Evolutionary conservation across 2,888 invertebrate species (phyloP).

Genomic region (Drosophila antonietae): DNA sequence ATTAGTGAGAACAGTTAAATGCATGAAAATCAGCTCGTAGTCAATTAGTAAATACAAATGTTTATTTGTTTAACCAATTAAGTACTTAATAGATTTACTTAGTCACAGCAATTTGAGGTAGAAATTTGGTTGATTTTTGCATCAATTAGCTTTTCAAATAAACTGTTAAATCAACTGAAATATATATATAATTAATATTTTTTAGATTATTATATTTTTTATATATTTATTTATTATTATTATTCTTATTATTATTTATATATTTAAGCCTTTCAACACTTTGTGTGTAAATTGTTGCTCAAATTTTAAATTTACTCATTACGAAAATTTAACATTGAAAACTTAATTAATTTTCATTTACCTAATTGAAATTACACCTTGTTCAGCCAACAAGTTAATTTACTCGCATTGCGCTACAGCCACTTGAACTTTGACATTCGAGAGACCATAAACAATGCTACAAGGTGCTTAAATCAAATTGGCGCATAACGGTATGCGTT

Average conservation of each 20-base stretch:
- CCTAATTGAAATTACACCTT: slow-evolving; percentile 11
- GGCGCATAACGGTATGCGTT: slow-evolving; percentile 23
- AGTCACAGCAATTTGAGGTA: background rate
- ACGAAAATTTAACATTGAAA: background rate
- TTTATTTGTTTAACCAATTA: background rate
- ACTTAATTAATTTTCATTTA: background rate
- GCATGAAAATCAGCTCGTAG: background rate
- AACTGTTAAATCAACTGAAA: background rate
- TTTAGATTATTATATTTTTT: no score
- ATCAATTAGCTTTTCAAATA: no score
- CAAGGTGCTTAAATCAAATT: slow-evolving; percentile 14
- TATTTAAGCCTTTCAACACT: no score
- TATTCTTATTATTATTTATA: no score
- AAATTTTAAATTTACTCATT: background rate
- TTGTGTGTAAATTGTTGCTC: background rate
- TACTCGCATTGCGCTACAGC: slow-evolving; percentile 1
- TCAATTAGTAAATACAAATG: background rate
- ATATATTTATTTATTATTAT: no score
- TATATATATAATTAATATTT: no score
- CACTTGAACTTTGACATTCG: slow-evolving; percentile 34
- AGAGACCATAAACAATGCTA: slow-evolving; percentile 6
- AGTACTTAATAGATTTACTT: background rate
- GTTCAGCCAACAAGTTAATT: slow-evolving; percentile 13
- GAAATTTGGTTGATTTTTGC: no score
- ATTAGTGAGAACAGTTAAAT: background rate